phyloP scores from a whole-genome alignment of 2,113 vertebrate genomes.

The Oncorhynchus kisutch region DNA sequence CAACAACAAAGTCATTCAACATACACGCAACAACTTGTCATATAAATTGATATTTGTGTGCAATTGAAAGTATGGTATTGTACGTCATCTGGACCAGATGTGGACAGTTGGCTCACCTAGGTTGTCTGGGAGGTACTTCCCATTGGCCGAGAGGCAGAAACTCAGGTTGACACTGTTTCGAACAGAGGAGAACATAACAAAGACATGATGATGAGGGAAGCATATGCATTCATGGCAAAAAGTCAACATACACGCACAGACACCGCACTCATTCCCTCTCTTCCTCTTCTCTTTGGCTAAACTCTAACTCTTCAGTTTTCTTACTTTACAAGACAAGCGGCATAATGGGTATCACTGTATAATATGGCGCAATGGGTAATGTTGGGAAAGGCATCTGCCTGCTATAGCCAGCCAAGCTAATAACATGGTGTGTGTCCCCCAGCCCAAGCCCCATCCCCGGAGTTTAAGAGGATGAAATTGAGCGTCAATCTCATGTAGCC shows the following conservation, averaged over 20 bases:
- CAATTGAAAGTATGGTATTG: constrained; percentile 26
- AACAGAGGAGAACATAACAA: constrained; percentile 43
- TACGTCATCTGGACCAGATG: constrained; percentile 49
- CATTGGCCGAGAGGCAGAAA: constrained; percentile 88
- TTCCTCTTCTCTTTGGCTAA: constrained; percentile 14
- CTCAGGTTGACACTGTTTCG: constrained; percentile 86
- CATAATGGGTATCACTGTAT: constrained; percentile 35
- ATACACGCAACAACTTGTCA: background rate
- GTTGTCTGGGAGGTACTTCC: constrained; percentile 81
- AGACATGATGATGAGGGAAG: constrained; percentile 51
- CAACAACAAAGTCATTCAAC: constrained; percentile 33
- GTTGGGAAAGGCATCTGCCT: constrained; percentile 37
- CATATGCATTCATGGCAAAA: constrained; percentile 37
- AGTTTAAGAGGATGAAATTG: constrained; percentile 66
- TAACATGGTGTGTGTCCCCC: constrained; percentile 41
- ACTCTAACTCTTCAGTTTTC: constrained; percentile 42
- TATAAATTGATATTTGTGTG: constrained; percentile 28
- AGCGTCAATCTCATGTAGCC: constrained; percentile 53
- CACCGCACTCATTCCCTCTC: constrained; percentile 24
- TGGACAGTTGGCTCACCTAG: constrained; percentile 79
- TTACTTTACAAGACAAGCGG: constrained; percentile 41
- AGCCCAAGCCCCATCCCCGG: constrained; percentile 8
- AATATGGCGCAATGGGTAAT: constrained; percentile 40
- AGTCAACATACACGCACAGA: constrained; percentile 29
- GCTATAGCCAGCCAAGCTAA: constrained; percentile 41